Conservation (phyloP, 1,140 invertebrate species). For the Drosophila varians region DNA sequence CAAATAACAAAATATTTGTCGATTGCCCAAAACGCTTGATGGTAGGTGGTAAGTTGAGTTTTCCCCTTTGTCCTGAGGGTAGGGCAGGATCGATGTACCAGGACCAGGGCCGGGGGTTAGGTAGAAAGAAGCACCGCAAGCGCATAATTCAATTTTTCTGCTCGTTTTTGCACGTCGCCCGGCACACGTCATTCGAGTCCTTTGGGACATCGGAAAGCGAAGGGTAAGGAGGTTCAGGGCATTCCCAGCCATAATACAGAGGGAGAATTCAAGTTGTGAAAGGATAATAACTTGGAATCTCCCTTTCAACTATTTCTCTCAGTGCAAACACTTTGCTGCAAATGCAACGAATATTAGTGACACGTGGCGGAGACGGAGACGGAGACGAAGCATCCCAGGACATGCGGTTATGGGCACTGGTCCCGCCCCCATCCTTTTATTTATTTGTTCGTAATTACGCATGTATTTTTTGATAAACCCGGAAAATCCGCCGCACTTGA, state of each 20-base stretch:
- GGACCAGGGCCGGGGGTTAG: not conserved
- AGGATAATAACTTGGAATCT: too few species aligned
- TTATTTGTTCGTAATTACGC: slow-evolving; percentile 83
- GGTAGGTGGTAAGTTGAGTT: not conserved
- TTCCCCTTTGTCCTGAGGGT: slow-evolving; percentile 5
- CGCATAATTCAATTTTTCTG: slow-evolving; percentile 83
- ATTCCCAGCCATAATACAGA: slow-evolving; percentile 6
- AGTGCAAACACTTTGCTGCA: slow-evolving; percentile 36
- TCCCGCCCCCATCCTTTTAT: slow-evolving; percentile 28
- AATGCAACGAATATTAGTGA: slow-evolving; percentile 65
- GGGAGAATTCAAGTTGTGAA: not conserved
- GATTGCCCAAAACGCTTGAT: slow-evolving; percentile 57
- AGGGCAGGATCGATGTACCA: slow-evolving; percentile 23
- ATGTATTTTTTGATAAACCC: slow-evolving; percentile 45
- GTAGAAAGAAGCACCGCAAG: slow-evolving; percentile 70
- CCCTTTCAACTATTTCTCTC: slow-evolving; percentile 6
- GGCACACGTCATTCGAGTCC: slow-evolving; percentile 69
- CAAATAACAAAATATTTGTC: slow-evolving; percentile 82
- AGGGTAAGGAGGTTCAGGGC: not conserved
- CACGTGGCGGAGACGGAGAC: slow-evolving; percentile 69
- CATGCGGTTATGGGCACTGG: slow-evolving; percentile 56
- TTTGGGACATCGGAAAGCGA: slow-evolving; percentile 51
- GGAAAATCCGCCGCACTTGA: slow-evolving; percentile 74
- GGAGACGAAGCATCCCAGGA: slow-evolving; percentile 15
- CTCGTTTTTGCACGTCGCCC: slow-evolving; percentile 79